A percentile compares a stretch with the other conserved stretches of the same genome.
Conservation (phyloP, 2,113 vertebrate genomes). For the Cisticola juncidis region DNA sequence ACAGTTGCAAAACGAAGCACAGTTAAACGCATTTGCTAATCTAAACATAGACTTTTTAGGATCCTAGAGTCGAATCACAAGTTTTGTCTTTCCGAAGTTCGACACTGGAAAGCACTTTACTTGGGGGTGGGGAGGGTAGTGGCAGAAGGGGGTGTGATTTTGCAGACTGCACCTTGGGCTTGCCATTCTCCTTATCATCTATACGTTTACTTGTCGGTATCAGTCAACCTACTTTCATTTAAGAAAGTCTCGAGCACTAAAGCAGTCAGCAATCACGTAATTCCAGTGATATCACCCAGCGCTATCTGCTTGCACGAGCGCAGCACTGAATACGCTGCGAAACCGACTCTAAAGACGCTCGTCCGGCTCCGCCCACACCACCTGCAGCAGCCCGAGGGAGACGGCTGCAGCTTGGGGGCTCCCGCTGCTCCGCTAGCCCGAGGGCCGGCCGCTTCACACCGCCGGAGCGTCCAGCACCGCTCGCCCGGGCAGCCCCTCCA, state of each 20-base stretch:
- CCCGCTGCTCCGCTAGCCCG: not conserved
- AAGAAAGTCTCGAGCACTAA: not conserved
- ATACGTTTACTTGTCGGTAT: fast-evolving
- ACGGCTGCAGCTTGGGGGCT: not conserved
- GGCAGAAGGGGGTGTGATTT: not conserved
- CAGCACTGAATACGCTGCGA: not conserved
- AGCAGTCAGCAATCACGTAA: not conserved
- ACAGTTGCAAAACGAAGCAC: not conserved
- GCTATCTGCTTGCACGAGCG: not conserved
- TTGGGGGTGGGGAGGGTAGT: fast-evolving
- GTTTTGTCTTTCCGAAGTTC: not conserved
- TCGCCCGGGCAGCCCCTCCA: not conserved
- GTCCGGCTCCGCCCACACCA: not conserved
- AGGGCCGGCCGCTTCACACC: not conserved
- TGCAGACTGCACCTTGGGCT: not conserved
- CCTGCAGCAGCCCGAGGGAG: not conserved
- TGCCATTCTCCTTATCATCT: not conserved
- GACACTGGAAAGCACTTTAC: not conserved
- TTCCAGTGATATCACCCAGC: fast-evolving
- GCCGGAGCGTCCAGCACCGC: not conserved
- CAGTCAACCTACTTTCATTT: fast-evolving
- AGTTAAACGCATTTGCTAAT: not conserved
- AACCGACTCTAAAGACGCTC: not conserved
- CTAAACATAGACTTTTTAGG: not conserved
- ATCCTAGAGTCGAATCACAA: not conserved